Evolutionary conservation across 1,140 invertebrate species (phyloP).

Genomic region (Scaptomyza montana): DNA sequence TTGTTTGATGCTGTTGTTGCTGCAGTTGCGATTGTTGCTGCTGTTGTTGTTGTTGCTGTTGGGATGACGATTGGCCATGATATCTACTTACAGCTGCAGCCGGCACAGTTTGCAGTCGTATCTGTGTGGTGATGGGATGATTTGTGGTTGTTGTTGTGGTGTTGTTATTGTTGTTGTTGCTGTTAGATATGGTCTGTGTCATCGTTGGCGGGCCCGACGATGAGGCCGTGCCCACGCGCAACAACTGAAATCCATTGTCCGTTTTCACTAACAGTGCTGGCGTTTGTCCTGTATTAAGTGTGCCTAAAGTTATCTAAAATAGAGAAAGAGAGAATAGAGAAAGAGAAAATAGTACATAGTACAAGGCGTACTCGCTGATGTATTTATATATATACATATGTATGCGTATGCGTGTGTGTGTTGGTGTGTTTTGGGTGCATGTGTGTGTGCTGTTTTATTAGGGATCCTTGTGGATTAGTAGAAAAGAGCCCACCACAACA

Average conservation of each 20-base stretch:
- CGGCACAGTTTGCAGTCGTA: constrained; percentile 85
- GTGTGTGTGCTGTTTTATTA: constrained; percentile 31
- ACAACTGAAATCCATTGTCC: constrained; percentile 96
- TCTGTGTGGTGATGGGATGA: constrained; percentile 83
- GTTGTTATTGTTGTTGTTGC: constrained; percentile 56
- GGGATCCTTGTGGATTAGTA: constrained; percentile 58
- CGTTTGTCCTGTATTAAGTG: constrained; percentile 92
- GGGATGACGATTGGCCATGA: constrained; percentile 84
- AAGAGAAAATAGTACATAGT: constrained; percentile 22
- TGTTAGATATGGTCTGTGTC: constrained; percentile 81
- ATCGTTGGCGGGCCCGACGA: constrained; percentile 85
- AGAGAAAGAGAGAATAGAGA: constrained; percentile 52
- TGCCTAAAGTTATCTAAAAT: constrained; percentile 92
- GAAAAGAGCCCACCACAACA: constrained; percentile 63
- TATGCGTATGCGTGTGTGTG: constrained; percentile 15
- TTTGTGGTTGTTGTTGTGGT: constrained; percentile 76
- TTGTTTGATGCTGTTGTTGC: constrained; percentile 51
- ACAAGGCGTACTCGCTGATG: constrained; percentile 16
- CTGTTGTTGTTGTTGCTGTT: constrained; percentile 55
- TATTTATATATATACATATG: constrained; percentile 6
- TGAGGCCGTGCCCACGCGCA: constrained; percentile 91
- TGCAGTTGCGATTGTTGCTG: constrained; percentile 48
- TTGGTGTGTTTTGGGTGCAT: constrained; percentile 26
- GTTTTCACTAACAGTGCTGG: constrained; percentile 94
- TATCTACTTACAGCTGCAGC: constrained; percentile 86